Base-by-base conservation (phyloP, 2,888 invertebrate species). In the Erebia epiphron region DNA sequence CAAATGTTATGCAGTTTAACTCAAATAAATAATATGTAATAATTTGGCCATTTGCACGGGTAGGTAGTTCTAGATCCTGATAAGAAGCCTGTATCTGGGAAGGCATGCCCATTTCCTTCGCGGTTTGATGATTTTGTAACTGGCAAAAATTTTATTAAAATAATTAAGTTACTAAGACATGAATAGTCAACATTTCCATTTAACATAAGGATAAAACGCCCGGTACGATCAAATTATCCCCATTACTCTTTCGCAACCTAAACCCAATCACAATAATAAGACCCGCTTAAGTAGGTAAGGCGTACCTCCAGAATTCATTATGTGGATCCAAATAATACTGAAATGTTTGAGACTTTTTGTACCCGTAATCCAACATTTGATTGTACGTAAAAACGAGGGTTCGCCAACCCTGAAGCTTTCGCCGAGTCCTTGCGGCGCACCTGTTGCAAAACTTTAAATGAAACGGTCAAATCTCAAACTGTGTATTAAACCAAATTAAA, bases 371-470 rank as follows among this genome's bases (percentile, higher is more conserved):
- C 69, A 71, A 73, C 57, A 67, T 69, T 73, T 69, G 71, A 73
- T 70, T 66, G 70, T 58, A 62, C 43, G 67, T 61, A 71, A 71
- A 68, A 65, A 65, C 52, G 71, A 69, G 61, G 68, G 68, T 65
- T 65, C 65, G 68, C 71, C 56, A 65, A 50, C 69, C 71, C 58
- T 69, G 57, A 60, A 71, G 73, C 65, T 69, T 65, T 73, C 64
- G 67, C 64, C 64, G 52, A 73, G 67, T 69, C 60, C 69, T 71
- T 68, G 69, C 52, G 67, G 69, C 71, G 67, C 71, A 73, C 73
- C 73, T 73, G 73, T 73, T 73, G 73, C 73, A 46, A 71, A 67
- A 61, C 67, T 69, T 61, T 69, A 46, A 26, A 69, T 69, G 50
- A 62, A 71, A 67, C 26, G 62, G 63, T 69, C 61, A 50, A 62